A percentile compares a stretch with the other conserved stretches of the same genome.
phyloP scores from a whole-genome alignment of 2,888 invertebrate species.

The Drosophila robusta region DNA sequence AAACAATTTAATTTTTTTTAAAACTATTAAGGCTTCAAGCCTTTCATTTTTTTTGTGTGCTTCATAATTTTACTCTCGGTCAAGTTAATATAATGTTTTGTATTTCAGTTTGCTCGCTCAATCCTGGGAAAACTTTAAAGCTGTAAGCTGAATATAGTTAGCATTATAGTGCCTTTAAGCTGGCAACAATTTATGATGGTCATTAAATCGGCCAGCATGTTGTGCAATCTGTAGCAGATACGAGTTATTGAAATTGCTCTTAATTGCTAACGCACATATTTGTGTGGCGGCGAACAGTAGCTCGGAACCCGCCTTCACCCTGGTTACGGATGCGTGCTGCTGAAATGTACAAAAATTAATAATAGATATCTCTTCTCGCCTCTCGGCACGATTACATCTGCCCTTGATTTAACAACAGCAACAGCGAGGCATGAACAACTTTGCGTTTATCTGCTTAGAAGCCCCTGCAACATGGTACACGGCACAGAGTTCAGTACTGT shows the following conservation, averaged over 20 bases:
- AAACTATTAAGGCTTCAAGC: too few relatives aligned
- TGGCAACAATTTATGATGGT: constrained; percentile 27
- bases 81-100: too few relatives aligned
- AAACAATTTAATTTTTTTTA: too few relatives aligned
- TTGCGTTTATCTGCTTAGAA: constrained; percentile 53
- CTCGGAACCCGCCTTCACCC: neutral
- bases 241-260: constrained; percentile 44
- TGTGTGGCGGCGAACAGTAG: neutral
- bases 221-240: constrained; percentile 16
- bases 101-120: neutral
- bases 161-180: constrained; percentile 13
- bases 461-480: constrained; percentile 16
- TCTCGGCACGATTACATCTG: constrained; percentile 66
- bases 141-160: neutral
- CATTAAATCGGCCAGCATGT: constrained; percentile 37
- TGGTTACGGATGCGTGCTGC: constrained; percentile 7
- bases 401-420: constrained; percentile 34
- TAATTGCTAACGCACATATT: constrained; percentile 37
- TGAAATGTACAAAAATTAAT: constrained; percentile 67
- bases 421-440: constrained; percentile 23
- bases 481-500: constrained; percentile 7
- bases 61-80: too few relatives aligned
- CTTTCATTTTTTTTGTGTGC: too few relatives aligned
- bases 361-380: constrained; percentile 56
- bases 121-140: neutral